phyloP scores from a whole-genome alignment of 2,113 vertebrate genomes.

The Rhombomys opimus region DNA sequence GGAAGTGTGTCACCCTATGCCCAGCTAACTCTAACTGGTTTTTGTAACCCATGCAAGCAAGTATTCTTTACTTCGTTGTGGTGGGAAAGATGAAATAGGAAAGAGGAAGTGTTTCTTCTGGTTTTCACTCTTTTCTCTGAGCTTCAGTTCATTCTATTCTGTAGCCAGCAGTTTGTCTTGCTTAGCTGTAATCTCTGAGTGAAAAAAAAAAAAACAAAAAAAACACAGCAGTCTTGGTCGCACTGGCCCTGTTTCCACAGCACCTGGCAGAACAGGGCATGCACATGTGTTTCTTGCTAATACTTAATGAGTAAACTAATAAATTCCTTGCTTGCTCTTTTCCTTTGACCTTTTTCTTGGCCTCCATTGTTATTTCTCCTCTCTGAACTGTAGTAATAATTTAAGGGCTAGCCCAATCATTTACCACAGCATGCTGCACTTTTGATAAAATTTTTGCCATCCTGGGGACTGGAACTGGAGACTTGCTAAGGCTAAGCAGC shows the following conservation, averaged over 20 bases:
- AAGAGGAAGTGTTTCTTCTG: neutral
- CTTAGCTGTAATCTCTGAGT: neutral
- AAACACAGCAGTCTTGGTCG: neutral
- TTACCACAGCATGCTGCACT: neutral
- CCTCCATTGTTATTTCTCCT: neutral
- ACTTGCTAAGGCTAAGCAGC: neutral
- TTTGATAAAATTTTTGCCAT: neutral
- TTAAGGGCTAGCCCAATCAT: neutral
- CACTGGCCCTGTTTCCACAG: neutral
- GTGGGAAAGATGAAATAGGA: neutral
- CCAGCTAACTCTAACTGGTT: neutral
- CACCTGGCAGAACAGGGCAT: neutral
- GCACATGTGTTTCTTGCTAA: neutral
- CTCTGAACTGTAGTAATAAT: neutral
- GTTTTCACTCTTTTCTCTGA: neutral
- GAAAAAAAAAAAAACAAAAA: neutral
- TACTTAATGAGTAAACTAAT: slow-evolving; percentile 19
- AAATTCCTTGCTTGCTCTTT: neutral
- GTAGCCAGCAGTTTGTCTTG: neutral
- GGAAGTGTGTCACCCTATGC: neutral
- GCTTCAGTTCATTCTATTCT: neutral
- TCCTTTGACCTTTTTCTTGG: neutral
- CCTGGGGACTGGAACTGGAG: neutral
- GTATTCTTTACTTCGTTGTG: neutral
- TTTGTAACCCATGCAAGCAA: neutral